Percentiles rank a stretch among this genome's conserved stretches.
phyloP scores from a whole-genome alignment of 2,113 vertebrate species.

The Syngnathoides biaculeatus region DNA sequence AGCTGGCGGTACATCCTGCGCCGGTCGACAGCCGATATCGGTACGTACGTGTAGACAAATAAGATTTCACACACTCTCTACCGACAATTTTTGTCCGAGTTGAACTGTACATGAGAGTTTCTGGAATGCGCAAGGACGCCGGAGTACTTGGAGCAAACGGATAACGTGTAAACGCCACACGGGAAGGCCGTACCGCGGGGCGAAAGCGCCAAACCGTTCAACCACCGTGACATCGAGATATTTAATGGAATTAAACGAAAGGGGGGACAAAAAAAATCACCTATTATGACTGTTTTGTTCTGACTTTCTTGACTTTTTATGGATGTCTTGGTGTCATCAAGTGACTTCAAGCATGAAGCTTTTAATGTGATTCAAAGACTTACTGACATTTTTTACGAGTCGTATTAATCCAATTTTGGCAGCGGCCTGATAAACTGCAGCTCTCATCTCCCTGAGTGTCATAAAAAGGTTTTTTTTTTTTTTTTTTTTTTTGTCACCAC shows the following conservation, averaged over 20 bases:
- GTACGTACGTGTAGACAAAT: too few species aligned
- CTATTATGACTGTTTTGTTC: not conserved
- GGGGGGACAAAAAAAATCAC: not conserved
- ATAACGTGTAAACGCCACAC: not conserved
- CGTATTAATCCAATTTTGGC: constrained; percentile 5
- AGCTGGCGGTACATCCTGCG: too few species aligned
- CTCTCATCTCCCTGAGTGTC: not conserved
- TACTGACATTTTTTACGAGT: not conserved
- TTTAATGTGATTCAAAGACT: not conserved
- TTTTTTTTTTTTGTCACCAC: too few species aligned
- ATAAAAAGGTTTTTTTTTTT: not conserved
- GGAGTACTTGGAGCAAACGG: too few species aligned
- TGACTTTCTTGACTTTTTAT: not conserved
- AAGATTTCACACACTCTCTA: too few species aligned
- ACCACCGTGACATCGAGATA: not conserved
- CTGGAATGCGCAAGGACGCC: too few species aligned
- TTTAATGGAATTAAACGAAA: not conserved
- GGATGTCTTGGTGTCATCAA: not conserved
- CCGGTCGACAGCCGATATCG: too few species aligned
- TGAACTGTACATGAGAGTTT: not conserved
- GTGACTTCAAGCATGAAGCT: constrained; percentile 6
- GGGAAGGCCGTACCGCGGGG: not conserved
- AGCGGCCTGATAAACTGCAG: not conserved
- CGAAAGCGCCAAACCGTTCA: not conserved
- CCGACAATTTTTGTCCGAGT: too few species aligned